These are phyloP conservation scores for Sebastes oblongus DNA, from an alignment of 2,797 vertebrate genomes.

Conservation along the genomic window DNA sequence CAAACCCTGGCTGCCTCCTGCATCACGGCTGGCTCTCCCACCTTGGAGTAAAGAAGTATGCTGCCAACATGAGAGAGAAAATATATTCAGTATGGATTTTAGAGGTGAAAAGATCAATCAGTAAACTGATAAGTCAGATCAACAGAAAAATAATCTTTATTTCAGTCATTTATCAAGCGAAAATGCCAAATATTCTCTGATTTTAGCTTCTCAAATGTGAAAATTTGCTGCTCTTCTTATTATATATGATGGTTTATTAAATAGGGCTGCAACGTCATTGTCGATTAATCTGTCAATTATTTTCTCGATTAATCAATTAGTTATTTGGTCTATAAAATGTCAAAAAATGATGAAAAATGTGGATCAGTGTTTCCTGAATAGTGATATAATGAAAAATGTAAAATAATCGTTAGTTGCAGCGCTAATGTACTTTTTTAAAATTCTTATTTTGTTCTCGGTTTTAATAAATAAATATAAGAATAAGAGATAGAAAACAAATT, in stretches of 20 bases:
- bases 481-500: background rate
- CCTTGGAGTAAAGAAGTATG: slow-evolving; percentile 90
- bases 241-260: no score
- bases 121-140: background rate
- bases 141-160: background rate
- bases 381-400: no score
- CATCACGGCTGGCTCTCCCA: slow-evolving; percentile 84
- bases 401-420: background rate
- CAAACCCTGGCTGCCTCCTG: slow-evolving; percentile 84
- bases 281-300: rapidly evolving
- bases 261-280: no score
- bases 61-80: slow-evolving; percentile 68
- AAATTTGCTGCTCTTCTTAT: no score
- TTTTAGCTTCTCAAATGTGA: no score
- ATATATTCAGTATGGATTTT: background rate
- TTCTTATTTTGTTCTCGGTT: no score
- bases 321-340: no score
- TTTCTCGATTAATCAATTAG: no score
- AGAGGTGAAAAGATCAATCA: background rate
- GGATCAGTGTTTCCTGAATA: no score
- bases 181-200: no score
- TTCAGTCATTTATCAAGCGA: background rate
- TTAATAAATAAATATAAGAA: background rate
- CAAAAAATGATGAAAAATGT: rapidly evolving
- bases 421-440: rapidly evolving